Base-by-base conservation (phyloP, 2,113 vertebrate genomes). In the Phaethon lepturus region DNA sequence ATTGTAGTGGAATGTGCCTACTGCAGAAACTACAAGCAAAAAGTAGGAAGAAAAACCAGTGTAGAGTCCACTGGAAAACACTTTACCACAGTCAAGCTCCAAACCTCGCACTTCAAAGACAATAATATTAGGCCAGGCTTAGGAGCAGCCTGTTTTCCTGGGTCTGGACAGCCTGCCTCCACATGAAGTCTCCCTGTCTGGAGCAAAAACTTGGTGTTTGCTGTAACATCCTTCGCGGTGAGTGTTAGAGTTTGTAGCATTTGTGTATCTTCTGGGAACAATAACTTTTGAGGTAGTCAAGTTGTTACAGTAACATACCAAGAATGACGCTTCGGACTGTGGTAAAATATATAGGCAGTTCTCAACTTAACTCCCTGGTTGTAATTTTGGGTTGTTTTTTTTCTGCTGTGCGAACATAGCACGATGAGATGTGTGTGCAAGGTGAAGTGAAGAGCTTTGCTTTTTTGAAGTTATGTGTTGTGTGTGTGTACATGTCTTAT, bases 111-210 rank as follows among this genome's bases (percentile, higher is more conserved):
- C 8, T 74, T 87, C 52, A 55, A 47, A 74, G 23, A 31, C 40
- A 31, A 26, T 19, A 58, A 9, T 23, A 62, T 19, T 67, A 52
- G 29, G 8, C 45, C 20, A 82, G n/a, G 42, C 38, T 81, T 63
- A 26, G 33, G 58, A 67, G 58, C 73, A 78, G 33, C 16, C 22
- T 69, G 5, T 35, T 66, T 69, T 44, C 9, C 31, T 64, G 29
- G 25, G 5, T 58, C 44, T 92, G 44, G 23, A 25, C n/a, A 80
- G 50, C 22, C 16, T 7, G 3, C 1, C 23, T 71, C 20, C 58
- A 17, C 0, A 0, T 40, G 19, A 79, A 49, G 31, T 45, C 7
- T 53, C 22, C 24, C 14, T 69, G 0, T 50, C 33, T 83, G 38
- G 15, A 80, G 28, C 6, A 80, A 64, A 66, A 84, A 11, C 16